Evolutionary conservation across 2,113 vertebrate genomes (phyloP).

Genomic region (Microtus montanus): DNA sequence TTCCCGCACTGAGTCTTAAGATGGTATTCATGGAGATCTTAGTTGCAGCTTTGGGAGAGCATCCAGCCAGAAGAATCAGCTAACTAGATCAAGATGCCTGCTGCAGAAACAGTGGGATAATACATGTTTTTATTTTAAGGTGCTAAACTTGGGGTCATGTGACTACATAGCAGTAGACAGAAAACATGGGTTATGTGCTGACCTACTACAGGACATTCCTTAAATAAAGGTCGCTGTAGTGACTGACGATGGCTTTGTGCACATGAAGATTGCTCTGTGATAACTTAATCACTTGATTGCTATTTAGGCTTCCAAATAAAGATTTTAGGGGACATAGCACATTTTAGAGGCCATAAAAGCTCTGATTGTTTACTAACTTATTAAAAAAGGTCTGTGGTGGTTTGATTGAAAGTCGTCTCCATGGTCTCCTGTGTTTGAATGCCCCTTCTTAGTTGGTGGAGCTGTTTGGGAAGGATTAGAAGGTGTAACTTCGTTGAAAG

Average conservation of each 20-base stretch:
- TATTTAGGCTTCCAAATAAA: slow-evolving; percentile 41
- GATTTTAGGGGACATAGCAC: neutral
- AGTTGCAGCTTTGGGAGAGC: neutral
- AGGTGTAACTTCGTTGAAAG: neutral
- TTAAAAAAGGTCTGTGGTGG: neutral
- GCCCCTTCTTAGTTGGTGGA: neutral
- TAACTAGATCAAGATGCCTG: neutral
- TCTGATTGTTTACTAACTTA: slow-evolving; percentile 7
- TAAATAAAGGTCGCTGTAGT: neutral
- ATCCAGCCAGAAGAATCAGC: neutral
- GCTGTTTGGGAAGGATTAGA: neutral
- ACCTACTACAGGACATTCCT: neutral
- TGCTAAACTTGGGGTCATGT: slow-evolving; percentile 8
- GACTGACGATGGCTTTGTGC: neutral
- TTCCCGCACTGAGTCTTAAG: neutral
- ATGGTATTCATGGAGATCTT: neutral
- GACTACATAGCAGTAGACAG: slow-evolving; percentile 9
- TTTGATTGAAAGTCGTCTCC: neutral
- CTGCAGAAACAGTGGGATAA: neutral
- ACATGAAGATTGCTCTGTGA: neutral
- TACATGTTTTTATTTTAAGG: slow-evolving; percentile 1
- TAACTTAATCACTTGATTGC: slow-evolving; percentile 12
- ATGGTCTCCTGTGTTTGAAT: neutral
- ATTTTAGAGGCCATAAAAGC: neutral
- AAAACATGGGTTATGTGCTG: neutral